Conservation (phyloP, 2,113 vertebrate genomes). For the Sebastes schlegelii region DNA sequence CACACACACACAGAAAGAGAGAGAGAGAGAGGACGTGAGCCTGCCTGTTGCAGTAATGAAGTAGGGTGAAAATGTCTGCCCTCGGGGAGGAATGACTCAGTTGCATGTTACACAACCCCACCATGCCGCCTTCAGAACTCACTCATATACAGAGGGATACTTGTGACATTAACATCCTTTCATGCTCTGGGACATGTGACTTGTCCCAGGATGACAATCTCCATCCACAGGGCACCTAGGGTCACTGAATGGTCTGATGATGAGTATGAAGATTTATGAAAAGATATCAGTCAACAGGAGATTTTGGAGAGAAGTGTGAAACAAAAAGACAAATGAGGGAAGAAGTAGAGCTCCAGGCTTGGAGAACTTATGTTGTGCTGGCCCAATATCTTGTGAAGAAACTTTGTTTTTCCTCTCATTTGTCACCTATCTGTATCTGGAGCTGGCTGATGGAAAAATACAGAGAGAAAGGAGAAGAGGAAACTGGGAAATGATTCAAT, state of each 20-base stretch:
- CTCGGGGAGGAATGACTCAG: slow-evolving; percentile 59
- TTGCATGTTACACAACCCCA: slow-evolving; percentile 59
- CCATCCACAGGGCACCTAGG: neutral
- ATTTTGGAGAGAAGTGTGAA: neutral
- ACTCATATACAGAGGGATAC: neutral
- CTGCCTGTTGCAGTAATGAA: slow-evolving; percentile 64
- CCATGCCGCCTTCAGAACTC: slow-evolving; percentile 9
- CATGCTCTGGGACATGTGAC: slow-evolving; percentile 6
- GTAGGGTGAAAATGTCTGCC: slow-evolving; percentile 61
- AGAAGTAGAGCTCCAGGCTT: neutral
- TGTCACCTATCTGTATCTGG: neutral
- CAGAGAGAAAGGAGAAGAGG: neutral
- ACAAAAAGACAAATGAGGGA: neutral
- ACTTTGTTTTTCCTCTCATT: neutral
- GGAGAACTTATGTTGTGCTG: neutral
- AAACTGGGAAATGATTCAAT: neutral
- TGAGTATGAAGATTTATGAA: neutral
- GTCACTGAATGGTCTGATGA: neutral
- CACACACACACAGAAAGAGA: slow-evolving; percentile 16
- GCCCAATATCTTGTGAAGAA: neutral
- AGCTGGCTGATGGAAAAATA: slow-evolving; percentile 1
- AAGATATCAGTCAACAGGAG: neutral
- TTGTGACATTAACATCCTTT: slow-evolving; percentile 7
- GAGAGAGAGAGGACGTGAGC: slow-evolving; percentile 52
- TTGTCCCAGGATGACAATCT: neutral